Conservation (phyloP, 2,888 invertebrate species). For the Drosophila seclusa region DNA sequence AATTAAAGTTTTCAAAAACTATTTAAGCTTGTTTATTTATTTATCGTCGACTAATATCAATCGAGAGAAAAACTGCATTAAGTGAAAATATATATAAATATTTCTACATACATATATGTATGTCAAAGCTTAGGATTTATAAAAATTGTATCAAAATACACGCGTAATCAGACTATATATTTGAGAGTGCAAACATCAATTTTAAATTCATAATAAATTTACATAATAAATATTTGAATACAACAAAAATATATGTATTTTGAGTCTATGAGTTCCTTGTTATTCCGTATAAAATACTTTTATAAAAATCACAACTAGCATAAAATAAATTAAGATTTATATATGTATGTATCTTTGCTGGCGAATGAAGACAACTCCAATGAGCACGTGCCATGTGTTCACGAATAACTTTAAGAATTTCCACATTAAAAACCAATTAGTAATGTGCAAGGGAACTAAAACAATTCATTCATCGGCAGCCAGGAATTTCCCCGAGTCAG, state of each 20-base stretch:
- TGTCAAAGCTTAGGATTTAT: background rate
- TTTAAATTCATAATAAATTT: background rate
- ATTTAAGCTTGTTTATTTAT: background rate
- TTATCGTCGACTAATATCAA: background rate
- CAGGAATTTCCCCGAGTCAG: slow-evolving; percentile 62
- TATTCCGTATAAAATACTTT: background rate
- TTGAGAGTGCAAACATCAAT: background rate
- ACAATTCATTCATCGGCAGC: slow-evolving; percentile 58
- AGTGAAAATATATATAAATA: background rate
- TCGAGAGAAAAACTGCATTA: background rate
- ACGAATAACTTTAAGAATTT: slow-evolving; percentile 29
- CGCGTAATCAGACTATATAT: background rate
- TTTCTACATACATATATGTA: background rate
- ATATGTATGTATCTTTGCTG: background rate
- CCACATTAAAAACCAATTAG: slow-evolving; percentile 71
- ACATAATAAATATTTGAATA: background rate
- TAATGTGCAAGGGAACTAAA: slow-evolving; percentile 21
- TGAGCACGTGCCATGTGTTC: slow-evolving; percentile 12
- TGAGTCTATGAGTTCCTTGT: background rate
- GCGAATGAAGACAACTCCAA: background rate
- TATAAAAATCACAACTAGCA: background rate
- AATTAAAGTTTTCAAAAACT: background rate
- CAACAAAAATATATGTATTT: background rate
- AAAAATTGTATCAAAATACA: background rate
- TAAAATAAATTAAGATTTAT: background rate